Percentiles rank a stretch among this genome's conserved stretches.
Evolutionary conservation across 2,888 invertebrate species (phyloP).

Genomic region (Sipha maydis): DNA sequence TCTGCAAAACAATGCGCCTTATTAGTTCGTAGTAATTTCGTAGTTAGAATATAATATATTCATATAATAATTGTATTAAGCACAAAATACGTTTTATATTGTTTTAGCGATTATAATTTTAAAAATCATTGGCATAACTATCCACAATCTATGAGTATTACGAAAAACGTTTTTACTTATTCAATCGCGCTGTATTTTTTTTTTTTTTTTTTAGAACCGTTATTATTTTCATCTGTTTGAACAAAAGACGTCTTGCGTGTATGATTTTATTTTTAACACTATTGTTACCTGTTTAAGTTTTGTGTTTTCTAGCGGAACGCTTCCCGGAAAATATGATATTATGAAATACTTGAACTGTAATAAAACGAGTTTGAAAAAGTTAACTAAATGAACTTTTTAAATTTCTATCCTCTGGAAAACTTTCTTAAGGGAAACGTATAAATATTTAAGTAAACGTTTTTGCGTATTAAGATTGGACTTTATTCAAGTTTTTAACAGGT

Average conservation of each 20-base stretch:
- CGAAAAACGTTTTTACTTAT: neutral
- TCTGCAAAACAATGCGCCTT: too few species aligned
- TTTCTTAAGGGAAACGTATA: slow-evolving; percentile 13
- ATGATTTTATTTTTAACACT: neutral
- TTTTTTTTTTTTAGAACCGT: neutral
- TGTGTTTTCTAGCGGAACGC: slow-evolving; percentile 8
- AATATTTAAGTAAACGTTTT: slow-evolving; percentile 43
- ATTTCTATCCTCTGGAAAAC: slow-evolving; percentile 26
- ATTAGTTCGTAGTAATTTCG: too few species aligned
- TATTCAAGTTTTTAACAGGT: slow-evolving; percentile 49
- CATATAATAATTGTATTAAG: too few species aligned
- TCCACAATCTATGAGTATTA: neutral
- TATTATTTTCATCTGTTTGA: neutral
- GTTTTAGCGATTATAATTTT: neutral
- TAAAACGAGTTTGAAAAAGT: slow-evolving; percentile 50
- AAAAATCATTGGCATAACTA: neutral
- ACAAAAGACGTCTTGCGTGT: neutral
- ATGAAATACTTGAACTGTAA: slow-evolving; percentile 50
- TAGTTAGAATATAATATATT: too few species aligned
- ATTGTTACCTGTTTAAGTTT: slow-evolving; percentile 21
- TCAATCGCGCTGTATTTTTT: neutral
- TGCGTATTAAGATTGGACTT: slow-evolving; percentile 27
- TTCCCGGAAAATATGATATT: neutral
- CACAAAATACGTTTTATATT: neutral
- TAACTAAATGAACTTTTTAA: slow-evolving; percentile 44